These are phyloP conservation scores for Antheraea yamamai DNA, from an alignment of 2,888 invertebrate species.

Conservation along the genomic window DNA sequence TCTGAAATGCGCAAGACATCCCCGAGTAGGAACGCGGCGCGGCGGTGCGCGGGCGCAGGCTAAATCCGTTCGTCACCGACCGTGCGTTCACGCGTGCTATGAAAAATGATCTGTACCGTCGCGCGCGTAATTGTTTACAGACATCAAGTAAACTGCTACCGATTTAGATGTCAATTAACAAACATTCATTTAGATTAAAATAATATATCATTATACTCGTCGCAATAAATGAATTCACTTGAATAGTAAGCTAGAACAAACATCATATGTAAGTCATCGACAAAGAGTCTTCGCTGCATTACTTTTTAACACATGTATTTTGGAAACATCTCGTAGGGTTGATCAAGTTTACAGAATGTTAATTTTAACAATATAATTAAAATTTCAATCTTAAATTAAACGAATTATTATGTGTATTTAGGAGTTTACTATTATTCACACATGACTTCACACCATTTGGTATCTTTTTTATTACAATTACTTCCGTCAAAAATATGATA, in stretches of 20 bases:
- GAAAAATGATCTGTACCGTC: slow-evolving; percentile 67
- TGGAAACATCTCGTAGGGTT: no score
- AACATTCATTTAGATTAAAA: background rate
- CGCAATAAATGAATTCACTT: background rate
- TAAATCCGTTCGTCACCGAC: slow-evolving; percentile 61
- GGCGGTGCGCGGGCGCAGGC: slow-evolving; percentile 34
- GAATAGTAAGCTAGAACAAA: background rate
- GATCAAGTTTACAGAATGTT: no score
- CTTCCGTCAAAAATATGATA: no score
- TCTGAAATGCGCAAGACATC: slow-evolving; percentile 58
- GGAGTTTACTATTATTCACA: no score
- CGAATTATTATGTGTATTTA: no score
- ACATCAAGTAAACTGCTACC: background rate
- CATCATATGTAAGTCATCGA: background rate
- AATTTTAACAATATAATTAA: no score
- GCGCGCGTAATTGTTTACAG: slow-evolving; percentile 21
- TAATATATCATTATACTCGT: background rate
- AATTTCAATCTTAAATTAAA: no score
- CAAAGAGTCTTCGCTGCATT: no score
- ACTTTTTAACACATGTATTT: no score
- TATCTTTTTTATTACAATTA: no score
- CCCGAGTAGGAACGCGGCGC: slow-evolving; percentile 21
- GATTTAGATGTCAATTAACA: background rate
- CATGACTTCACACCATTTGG: no score
- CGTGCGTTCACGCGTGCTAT: slow-evolving; percentile 75